Base-by-base conservation (phyloP, 2,888 invertebrate genomes). In the Pseudococcus jackbeardsleyi region DNA sequence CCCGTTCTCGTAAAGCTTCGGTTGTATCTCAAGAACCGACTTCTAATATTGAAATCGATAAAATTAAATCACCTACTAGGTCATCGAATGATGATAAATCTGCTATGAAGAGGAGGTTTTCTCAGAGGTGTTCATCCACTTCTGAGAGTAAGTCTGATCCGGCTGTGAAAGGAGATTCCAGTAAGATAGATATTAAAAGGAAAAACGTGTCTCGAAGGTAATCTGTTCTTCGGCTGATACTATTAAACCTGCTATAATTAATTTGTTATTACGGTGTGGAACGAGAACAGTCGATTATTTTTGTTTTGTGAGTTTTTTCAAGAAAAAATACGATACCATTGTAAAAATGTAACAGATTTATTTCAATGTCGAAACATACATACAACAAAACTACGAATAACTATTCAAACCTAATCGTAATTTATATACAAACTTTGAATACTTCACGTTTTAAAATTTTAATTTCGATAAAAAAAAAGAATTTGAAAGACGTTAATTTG, bases 1-100 rank as follows among this genome's bases (percentile, higher is more conserved):
- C 86, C 2, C 88, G 88, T 42, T 77, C 77, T 15, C 79, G 88
- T 12, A 88, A 88, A 39, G 79, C 79, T 19, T 88, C 88, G 5
- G 17, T 79, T 1, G 79, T 59, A 4, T 88, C 88, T 0, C 88
- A 88, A 5, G 88, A 88, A 19, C 17, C n/a, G 0, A 59, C 82
- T 33, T 82, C 59, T 7, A 79, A 59, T 54, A 54, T n/a, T 19
- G 88, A 88, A 39, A 39, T 50, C 33, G 88, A 88, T n/a, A 88
- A 88, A 88, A 50, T 17, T 4, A 64, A 59, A 39, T 82, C 88
- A 50, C 79, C 79, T 46, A 82, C 79, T 19, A 46, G 39, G 12
- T 72, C 88, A 7, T 22, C 72, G 46, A 82, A 50, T 26, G 88
- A 88, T 33, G 88, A 88, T 33, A 48, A 39, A 7, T n/a, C 50